These are phyloP conservation scores for Pseudopodoces humilis DNA, from an alignment of 2,113 vertebrate genomes.

Conservation along the genomic window DNA sequence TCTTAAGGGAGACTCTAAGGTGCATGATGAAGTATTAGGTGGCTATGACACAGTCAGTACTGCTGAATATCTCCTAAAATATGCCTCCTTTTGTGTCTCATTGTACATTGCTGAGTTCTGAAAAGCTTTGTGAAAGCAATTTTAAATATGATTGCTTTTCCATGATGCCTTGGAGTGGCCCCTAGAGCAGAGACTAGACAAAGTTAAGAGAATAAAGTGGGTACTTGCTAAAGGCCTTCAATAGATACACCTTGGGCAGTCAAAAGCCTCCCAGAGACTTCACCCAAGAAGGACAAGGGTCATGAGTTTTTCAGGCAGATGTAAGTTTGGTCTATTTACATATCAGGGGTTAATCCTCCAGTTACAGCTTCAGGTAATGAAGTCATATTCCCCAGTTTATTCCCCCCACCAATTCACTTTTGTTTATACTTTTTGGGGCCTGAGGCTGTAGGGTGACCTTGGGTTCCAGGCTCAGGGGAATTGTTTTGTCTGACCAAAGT, in stretches of 20 bases:
- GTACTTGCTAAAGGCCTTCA: background rate
- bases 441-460: background rate
- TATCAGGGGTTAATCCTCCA: background rate
- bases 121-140: background rate
- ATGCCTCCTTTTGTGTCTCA: background rate
- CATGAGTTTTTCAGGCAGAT: background rate
- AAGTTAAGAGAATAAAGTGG: background rate
- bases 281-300: background rate
- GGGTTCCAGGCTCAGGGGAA: background rate
- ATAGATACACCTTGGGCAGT: background rate
- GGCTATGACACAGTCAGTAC: background rate
- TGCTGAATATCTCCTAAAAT: background rate
- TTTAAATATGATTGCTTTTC: background rate
- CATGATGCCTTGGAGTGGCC: too few species aligned
- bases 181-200: background rate
- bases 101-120: background rate
- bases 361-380: background rate
- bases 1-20: background rate
- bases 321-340: background rate
- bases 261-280: background rate
- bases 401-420: too few species aligned
- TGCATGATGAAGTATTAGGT: background rate
- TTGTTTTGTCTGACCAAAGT: background rate
- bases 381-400: too few species aligned
- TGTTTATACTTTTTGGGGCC: background rate